phyloP scores from a whole-genome alignment of 1,140 invertebrate genomes.

The Drosophila rhopaloa region DNA sequence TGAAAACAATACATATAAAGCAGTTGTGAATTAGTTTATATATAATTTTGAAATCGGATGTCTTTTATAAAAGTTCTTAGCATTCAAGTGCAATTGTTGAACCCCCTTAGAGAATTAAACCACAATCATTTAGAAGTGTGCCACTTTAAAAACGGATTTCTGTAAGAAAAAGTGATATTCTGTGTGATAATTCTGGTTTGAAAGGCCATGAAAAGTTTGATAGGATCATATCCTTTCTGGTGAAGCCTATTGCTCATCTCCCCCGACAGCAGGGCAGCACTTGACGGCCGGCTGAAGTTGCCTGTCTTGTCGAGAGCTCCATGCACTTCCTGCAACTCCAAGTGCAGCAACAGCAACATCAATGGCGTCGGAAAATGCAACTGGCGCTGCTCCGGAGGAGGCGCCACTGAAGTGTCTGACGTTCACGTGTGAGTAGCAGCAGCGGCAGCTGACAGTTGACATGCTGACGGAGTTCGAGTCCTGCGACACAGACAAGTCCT shows the following conservation, averaged over 20 bases:
- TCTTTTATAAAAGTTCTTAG: no score
- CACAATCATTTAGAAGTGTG: no score
- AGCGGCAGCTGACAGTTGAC: slow-evolving; percentile 69
- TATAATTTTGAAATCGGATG: no score
- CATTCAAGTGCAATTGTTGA: no score
- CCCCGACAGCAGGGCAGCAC: slow-evolving; percentile 16
- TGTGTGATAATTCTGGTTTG: neutral
- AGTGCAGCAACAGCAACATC: slow-evolving; percentile 25
- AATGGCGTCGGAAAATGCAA: slow-evolving; percentile 19
- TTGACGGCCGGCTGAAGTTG: slow-evolving; percentile 55
- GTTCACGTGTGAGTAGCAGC: slow-evolving; percentile 65
- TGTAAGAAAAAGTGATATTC: no score
- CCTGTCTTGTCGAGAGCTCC: slow-evolving; percentile 60
- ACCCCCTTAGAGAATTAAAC: no score
- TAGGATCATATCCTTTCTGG: slow-evolving; percentile 7
- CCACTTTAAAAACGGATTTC: no score
- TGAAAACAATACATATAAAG: no score
- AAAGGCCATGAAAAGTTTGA: slow-evolving; percentile 19
- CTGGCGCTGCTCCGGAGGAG: slow-evolving; percentile 13
- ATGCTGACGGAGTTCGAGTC: slow-evolving; percentile 63
- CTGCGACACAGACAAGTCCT: slow-evolving; percentile 34
- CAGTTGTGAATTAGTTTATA: no score
- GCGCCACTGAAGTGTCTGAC: slow-evolving; percentile 74
- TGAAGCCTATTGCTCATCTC: slow-evolving; percentile 18
- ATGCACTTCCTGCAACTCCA: slow-evolving; percentile 67